Evolutionary conservation across 2,797 vertebrate genomes (phyloP).

Genomic region (Parauchenoglanis punctatus): DNA sequence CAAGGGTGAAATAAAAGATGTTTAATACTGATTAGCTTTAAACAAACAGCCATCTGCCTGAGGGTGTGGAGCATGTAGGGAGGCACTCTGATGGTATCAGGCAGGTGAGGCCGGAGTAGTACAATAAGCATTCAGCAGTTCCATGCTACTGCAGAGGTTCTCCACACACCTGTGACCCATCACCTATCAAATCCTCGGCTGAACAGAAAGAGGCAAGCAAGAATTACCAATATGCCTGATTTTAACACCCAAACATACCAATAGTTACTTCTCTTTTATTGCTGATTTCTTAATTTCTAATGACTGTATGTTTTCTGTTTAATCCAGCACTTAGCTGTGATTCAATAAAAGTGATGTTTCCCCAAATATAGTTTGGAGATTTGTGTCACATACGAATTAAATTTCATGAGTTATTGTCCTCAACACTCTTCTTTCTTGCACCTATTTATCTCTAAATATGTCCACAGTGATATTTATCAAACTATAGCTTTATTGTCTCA

Average conservation of each 20-base stretch:
- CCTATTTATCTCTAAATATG: not conserved
- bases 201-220: not conserved
- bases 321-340: not conserved
- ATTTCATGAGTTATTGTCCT: not conserved
- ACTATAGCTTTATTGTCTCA: not conserved
- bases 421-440: not conserved
- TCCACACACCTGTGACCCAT: not conserved
- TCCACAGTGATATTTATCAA: not conserved
- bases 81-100: constrained; percentile 74
- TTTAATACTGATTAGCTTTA: constrained; percentile 76
- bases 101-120: constrained; percentile 69
- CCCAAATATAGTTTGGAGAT: not conserved
- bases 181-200: not conserved
- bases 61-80: constrained; percentile 67
- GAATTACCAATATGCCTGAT: not conserved
- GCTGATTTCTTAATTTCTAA: not conserved
- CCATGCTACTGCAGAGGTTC: constrained; percentile 15
- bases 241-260: not conserved
- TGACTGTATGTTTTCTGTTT: not conserved
- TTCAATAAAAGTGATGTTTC: not conserved
- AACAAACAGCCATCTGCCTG: constrained; percentile 71
- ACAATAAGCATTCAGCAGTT: constrained; percentile 59
- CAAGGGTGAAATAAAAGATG: constrained; percentile 69
- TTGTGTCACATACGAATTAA: not conserved
- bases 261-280: not conserved